Evolutionary conservation across 64 coral and sea anemone genomes (phyloP).

Genomic region (Platygyra sinensis): DNA sequence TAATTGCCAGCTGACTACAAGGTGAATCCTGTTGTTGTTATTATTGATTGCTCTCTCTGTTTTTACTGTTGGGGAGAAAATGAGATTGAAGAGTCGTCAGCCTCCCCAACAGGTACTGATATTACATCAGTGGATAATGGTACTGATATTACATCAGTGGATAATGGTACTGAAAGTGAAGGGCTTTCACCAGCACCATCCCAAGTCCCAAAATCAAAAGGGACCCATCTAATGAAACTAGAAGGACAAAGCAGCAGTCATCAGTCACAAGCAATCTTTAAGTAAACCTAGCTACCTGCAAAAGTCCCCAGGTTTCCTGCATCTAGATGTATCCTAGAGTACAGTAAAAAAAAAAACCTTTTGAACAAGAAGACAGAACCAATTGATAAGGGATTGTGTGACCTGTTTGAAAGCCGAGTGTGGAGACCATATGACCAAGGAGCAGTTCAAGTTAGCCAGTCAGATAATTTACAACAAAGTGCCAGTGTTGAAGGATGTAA

Average conservation of each 20-base stretch:
- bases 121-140: not conserved
- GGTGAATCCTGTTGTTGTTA: no score
- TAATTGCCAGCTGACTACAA: no score
- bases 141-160: not conserved
- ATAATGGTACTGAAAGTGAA: not conserved
- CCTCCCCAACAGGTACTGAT: not conserved
- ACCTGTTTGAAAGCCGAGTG: conserved; percentile 12
- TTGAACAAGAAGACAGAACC: conserved; percentile 10
- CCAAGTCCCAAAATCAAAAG: not conserved
- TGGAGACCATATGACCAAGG: not conserved
- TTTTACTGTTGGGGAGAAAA: not conserved
- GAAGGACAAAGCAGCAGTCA: not conserved
- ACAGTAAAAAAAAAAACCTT: not conserved
- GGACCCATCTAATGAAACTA: not conserved
- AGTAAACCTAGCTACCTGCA: not conserved
- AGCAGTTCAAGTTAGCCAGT: conserved; percentile 7
- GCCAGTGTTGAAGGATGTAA: conserved; percentile 3
- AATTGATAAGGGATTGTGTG: conserved; percentile 15
- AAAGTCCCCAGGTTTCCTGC: not conserved
- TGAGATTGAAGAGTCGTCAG: not conserved
- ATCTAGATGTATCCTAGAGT: not conserved
- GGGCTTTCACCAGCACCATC: not conserved
- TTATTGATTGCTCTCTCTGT: not conserved
- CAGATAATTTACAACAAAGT: not conserved
- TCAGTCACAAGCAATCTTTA: not conserved